These are phyloP conservation scores for Lycodopsis pacificus DNA, from an alignment of 2,797 vertebrate genomes.

Conservation along the genomic window DNA sequence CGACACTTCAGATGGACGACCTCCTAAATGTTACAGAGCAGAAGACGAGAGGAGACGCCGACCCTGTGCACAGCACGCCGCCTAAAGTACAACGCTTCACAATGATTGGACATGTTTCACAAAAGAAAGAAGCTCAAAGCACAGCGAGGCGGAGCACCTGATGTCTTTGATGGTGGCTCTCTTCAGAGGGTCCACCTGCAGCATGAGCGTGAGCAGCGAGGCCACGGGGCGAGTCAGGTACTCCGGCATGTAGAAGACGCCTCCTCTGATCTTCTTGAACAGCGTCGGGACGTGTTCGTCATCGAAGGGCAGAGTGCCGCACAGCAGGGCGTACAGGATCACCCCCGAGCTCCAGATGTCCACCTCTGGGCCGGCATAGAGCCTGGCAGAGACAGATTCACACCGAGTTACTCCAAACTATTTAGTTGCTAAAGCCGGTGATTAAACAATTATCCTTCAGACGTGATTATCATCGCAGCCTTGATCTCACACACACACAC, in stretches of 20 bases:
- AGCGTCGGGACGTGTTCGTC: conserved; percentile 97
- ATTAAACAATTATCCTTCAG: too few species aligned
- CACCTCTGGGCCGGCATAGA: conserved; percentile 98
- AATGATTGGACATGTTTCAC: not conserved
- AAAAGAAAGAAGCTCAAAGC: not conserved
- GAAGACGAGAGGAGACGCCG: too few species aligned
- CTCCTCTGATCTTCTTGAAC: conserved; percentile 99
- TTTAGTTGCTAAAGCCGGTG: too few species aligned
- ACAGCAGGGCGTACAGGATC: conserved; percentile 96
- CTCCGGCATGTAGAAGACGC: conserved; percentile 98
- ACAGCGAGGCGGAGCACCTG: conserved; percentile 78
- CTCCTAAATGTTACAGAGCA: not conserved
- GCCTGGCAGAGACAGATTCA: conserved; percentile 72
- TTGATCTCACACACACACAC: not conserved
- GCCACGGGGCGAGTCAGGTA: conserved; percentile 95
- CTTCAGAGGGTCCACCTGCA: conserved; percentile 98
- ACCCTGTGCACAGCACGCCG: too few species aligned
- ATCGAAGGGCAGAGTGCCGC: conserved; percentile 97
- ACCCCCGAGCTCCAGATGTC: conserved; percentile 99
- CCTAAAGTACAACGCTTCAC: not conserved
- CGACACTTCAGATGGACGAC: not conserved
- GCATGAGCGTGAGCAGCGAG: conserved; percentile 95
- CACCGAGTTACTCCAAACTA: too few species aligned
- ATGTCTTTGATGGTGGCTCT: conserved; percentile 99
- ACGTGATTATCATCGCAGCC: too few species aligned